Evolutionary conservation across 2,797 vertebrate species (phyloP), one percentile per base, ranked within the genome.

Genomic region (Sebastes cheni): DNA sequence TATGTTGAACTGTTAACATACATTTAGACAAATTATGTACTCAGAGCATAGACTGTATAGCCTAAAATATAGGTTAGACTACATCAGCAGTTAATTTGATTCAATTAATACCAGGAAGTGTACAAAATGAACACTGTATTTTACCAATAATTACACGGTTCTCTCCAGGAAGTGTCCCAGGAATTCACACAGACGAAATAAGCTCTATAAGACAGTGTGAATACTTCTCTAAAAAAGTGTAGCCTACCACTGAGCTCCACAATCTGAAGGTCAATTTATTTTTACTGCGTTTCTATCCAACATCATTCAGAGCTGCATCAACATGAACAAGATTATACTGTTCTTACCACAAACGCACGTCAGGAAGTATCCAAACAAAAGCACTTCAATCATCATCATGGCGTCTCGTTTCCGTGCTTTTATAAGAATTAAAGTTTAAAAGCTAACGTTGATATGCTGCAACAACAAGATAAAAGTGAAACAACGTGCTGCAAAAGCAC

Each of bases 341-440:
- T 6, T 75, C 93, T 94, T 91, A 95, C 94, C 94, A 72, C 59
- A 78, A 68, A 84, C 86, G 73, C 36, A 76, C 13, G 86, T 79
- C 65, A 88, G 52, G 42, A 93, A 46, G 79, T 12, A 90, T 81
- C 91, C 92, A 62, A 92, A 60, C 30, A 94, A 69, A 29, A 95
- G 7, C 0, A 91, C 13, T 61, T n/a, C 14, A 42, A 87, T 75
- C 85, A 91, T 84, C 64, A 67, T 81, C 54, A 13, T 20, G 27
- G 20, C 46, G 69, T 39, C 60, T 9, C 3, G 10, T 25, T 22
- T 56, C 2, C 2, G 6, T 22, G n/a, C 20, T 69, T 58, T 55
- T 12, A 12, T 14, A 23, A 30, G 14, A 6, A n/a, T 12, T 12
- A 52, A 66, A 5, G 14, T 8, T 30, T 22, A 13, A 1, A 7